phyloP scores from a whole-genome alignment of 2,888 invertebrate genomes.

The Aphidius colemani region DNA sequence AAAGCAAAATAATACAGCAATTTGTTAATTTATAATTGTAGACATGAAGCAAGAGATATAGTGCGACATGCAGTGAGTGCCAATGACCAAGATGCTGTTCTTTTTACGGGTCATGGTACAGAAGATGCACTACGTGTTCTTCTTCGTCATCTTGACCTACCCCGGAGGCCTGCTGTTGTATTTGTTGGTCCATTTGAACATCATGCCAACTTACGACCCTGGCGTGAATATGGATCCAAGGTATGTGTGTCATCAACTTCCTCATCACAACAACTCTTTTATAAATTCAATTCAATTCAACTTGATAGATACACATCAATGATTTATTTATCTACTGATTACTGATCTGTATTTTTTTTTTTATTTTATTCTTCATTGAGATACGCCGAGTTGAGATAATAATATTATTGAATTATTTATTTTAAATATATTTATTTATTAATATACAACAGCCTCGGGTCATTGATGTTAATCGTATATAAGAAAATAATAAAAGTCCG shows the following conservation, averaged over 20 bases:
- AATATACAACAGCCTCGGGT: constrained; percentile 23
- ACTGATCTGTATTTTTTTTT: neutral
- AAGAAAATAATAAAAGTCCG: constrained; percentile 23
- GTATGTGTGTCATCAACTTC: constrained; percentile 59
- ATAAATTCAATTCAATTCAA: neutral
- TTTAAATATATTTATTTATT: neutral
- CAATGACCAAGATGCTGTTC: constrained; percentile 66
- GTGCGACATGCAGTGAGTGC: constrained; percentile 80
- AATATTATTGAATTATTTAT: constrained; percentile 4
- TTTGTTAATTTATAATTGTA: constrained; percentile 56
- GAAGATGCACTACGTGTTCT: constrained; percentile 79
- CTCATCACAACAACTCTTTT: constrained; percentile 7
- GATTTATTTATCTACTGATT: neutral
- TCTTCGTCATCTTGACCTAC: constrained; percentile 72
- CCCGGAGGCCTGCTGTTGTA: constrained; percentile 68
- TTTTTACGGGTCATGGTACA: constrained; percentile 66
- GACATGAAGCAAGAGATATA: constrained; percentile 81
- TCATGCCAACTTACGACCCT: constrained; percentile 77
- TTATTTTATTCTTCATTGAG: constrained; percentile 25
- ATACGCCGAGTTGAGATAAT: too few relatives aligned
- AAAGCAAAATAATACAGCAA: constrained; percentile 10
- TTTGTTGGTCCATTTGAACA: constrained; percentile 83
- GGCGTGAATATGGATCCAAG: constrained; percentile 80
- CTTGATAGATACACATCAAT: neutral
- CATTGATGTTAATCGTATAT: constrained; percentile 23